Evolutionary conservation across 92 coral and sea anemone genomes (phyloP).

Genomic region (Micromussa lordhowensis): DNA sequence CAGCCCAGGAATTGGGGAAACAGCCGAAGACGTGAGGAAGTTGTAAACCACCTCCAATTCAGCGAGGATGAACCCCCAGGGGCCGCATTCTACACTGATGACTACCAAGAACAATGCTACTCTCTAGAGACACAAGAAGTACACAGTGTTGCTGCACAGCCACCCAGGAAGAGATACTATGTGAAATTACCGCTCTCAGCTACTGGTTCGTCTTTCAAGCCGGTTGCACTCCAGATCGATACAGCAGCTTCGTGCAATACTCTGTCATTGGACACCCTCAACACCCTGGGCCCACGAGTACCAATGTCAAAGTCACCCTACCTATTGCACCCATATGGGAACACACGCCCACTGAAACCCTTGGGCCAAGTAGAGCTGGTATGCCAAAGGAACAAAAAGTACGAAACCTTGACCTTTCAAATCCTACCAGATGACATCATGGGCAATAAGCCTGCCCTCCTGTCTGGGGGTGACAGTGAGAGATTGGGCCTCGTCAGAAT

Average conservation of each 20-base stretch:
- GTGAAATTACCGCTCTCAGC: too few species aligned
- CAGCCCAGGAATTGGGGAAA: neutral
- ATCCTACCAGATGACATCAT: too few species aligned
- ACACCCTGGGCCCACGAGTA: constrained; percentile 4
- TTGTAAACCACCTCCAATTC: constrained; percentile 11
- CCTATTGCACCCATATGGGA: too few species aligned
- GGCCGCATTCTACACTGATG: constrained; percentile 6
- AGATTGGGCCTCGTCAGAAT: constrained; percentile 9
- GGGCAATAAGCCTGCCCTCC: constrained; percentile 41
- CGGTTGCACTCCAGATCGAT: constrained; percentile 40
- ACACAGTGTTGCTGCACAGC: too few species aligned
- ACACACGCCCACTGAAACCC: too few species aligned
- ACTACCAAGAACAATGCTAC: constrained; percentile 35
- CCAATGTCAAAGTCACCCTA: constrained; percentile 9
- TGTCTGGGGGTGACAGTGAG: constrained; percentile 51
- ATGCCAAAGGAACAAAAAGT: constrained; percentile 1
- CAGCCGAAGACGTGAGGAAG: constrained; percentile 4
- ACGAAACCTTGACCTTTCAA: too few species aligned
- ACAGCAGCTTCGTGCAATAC: constrained; percentile 56
- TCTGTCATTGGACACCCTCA: constrained; percentile 18
- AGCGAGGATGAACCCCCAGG: constrained; percentile 13
- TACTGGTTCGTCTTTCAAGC: constrained; percentile 29
- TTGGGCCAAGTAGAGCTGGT: neutral
- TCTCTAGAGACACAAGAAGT: too few species aligned
- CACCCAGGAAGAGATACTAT: too few species aligned